Evolutionary conservation across 2,113 vertebrate species (phyloP).

Genomic region (Rutilus rutilus): DNA sequence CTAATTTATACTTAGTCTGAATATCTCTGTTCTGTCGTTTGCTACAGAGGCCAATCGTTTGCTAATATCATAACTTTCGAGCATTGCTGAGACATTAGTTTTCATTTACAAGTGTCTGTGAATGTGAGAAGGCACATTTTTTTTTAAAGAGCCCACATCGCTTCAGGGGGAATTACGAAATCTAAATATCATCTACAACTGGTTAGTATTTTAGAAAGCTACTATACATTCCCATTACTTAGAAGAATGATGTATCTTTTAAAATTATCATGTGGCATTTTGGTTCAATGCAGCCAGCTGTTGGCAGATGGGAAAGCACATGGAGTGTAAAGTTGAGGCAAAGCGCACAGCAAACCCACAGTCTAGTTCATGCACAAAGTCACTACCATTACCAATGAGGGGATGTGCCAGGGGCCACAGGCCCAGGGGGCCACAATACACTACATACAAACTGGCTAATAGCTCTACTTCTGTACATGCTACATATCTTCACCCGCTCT

Average conservation of each 20-base stretch:
- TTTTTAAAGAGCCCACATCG: conserved; percentile 29
- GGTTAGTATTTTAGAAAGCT: conserved; percentile 35
- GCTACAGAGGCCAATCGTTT: conserved; percentile 38
- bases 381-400: conserved; percentile 61
- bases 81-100: conserved; percentile 17
- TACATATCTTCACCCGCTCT: conserved; percentile 74
- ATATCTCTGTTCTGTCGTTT: background rate
- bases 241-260: conserved; percentile 11
- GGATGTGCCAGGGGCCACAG: conserved; percentile 44
- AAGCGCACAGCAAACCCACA: conserved; percentile 53
- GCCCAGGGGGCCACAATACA: conserved; percentile 55
- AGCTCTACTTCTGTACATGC: conserved; percentile 75
- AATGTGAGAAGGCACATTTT: conserved; percentile 68
- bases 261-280: conserved; percentile 37
- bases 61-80: background rate
- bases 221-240: conserved; percentile 45
- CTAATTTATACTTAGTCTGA: background rate
- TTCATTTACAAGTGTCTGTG: conserved; percentile 20
- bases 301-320: conserved; percentile 21
- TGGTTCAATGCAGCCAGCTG: conserved; percentile 37
- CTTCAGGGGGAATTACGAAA: conserved; percentile 21
- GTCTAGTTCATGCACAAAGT: conserved; percentile 71
- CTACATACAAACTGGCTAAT: conserved; percentile 20
- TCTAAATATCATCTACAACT: conserved; percentile 18
- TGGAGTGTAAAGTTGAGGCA: conserved; percentile 41